phyloP scores from a whole-genome alignment of 2,888 invertebrate species.

The Idaea biselata region DNA sequence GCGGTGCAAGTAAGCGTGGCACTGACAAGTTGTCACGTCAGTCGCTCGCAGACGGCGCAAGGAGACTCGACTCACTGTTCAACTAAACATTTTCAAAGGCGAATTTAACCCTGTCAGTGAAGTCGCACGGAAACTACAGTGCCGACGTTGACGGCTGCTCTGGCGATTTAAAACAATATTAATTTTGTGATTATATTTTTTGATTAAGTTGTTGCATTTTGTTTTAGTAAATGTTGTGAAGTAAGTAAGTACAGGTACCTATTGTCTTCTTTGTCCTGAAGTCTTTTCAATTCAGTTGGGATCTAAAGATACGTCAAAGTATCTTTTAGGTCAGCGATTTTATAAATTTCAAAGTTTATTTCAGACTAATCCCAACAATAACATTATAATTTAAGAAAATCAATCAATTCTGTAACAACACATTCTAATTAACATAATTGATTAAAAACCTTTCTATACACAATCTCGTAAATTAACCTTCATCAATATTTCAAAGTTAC shows the following conservation, averaged over 20 bases:
- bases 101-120: slow-evolving; percentile 35
- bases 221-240: not conserved
- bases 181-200: not conserved
- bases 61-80: slow-evolving; percentile 22
- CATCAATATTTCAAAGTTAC: slow-evolving; percentile 4
- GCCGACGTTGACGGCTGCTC: slow-evolving; percentile 28
- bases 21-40: slow-evolving; percentile 55
- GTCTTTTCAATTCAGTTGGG: too few species aligned
- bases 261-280: too few species aligned
- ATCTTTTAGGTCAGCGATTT: too few species aligned
- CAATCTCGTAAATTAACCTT: not conserved
- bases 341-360: not conserved
- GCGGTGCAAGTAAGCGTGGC: slow-evolving; percentile 32
- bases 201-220: not conserved
- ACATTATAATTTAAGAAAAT: not conserved
- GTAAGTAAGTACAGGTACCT: not conserved
- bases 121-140: slow-evolving; percentile 16
- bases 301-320: too few species aligned
- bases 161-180: slow-evolving; percentile 18
- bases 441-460: not conserved
- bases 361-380: not conserved
- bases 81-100: slow-evolving; percentile 46
- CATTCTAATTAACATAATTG: slow-evolving; percentile 16
- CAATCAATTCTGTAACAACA: not conserved
- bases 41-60: slow-evolving; percentile 32